Conservation (phyloP, 2,888 invertebrate genomes). For the Seira musarum region DNA sequence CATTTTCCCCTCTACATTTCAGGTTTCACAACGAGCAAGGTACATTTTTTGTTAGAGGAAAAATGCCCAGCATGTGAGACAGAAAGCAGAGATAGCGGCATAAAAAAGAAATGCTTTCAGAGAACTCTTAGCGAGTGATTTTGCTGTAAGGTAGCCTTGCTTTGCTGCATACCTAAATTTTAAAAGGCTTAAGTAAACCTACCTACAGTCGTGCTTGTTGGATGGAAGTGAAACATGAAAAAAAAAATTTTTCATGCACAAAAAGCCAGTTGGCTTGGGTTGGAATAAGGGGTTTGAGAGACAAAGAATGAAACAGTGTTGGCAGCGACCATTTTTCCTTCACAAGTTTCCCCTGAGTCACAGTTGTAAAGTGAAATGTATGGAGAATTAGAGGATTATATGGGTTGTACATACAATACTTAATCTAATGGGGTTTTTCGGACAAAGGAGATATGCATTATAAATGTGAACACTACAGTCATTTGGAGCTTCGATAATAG, state of each 20-base stretch:
- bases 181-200: too few species aligned
- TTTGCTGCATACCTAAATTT: too few species aligned
- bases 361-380: slow-evolving; percentile 11
- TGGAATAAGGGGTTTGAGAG: slow-evolving; percentile 35
- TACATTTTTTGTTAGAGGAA: slow-evolving; percentile 20
- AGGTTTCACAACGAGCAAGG: slow-evolving; percentile 36
- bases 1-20: slow-evolving; percentile 38
- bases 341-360: slow-evolving; percentile 52
- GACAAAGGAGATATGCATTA: too few species aligned
- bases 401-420: slow-evolving; percentile 41
- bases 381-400: slow-evolving; percentile 22
- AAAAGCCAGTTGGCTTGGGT: slow-evolving; percentile 2
- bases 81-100: slow-evolving; percentile 37
- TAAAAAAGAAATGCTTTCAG: slow-evolving; percentile 42
- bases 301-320: slow-evolving; percentile 37
- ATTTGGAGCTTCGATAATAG: too few species aligned
- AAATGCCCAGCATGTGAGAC: slow-evolving; percentile 43
- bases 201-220: too few species aligned
- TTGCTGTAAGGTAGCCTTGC: slow-evolving; percentile 16
- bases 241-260: too few species aligned
- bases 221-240: too few species aligned
- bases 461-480: too few species aligned
- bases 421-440: too few species aligned
- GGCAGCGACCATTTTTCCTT: slow-evolving; percentile 25
- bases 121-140: slow-evolving; percentile 17